Percentiles rank a stretch among this genome's conserved stretches.
Conservation (phyloP, 2,888 invertebrate genomes). For the Eumacrocentrus americanus region DNA sequence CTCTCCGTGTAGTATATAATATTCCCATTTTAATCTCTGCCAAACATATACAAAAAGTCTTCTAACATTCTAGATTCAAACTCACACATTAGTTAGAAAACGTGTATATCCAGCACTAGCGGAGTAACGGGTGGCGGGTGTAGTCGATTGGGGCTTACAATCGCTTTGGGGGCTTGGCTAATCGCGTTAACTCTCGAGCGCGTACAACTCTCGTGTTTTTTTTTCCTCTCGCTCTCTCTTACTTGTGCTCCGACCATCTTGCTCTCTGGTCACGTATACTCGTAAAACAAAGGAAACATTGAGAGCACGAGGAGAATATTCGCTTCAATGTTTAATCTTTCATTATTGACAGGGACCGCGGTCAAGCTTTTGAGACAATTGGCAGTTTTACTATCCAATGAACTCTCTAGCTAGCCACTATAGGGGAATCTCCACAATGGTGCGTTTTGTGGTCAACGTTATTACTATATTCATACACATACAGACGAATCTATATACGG, state of each 20-base stretch:
- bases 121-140: background rate
- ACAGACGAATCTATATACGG: too few relatives aligned
- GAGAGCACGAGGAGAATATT: conserved; percentile 47
- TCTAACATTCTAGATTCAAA: too few relatives aligned
- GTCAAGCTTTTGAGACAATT: conserved; percentile 59
- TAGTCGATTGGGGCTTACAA: background rate
- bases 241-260: conserved; percentile 49
- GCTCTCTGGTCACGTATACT: conserved; percentile 60
- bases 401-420: background rate
- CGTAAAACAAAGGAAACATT: conserved; percentile 60
- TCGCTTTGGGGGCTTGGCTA: conserved; percentile 20
- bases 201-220: background rate
- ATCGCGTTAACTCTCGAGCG: conserved; percentile 29
- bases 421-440: background rate
- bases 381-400: conserved; percentile 56
- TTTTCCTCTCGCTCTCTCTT: conserved; percentile 17
- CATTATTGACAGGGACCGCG: conserved; percentile 54
- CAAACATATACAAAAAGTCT: too few relatives aligned
- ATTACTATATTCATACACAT: too few relatives aligned
- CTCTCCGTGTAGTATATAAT: too few relatives aligned
- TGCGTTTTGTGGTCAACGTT: background rate
- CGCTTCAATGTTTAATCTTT: conserved; percentile 60
- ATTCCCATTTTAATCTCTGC: too few relatives aligned
- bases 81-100: too few relatives aligned
- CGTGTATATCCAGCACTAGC: too few relatives aligned